phyloP scores from a whole-genome alignment of 2,888 invertebrate genomes.

The Lomographa bimaculata region DNA sequence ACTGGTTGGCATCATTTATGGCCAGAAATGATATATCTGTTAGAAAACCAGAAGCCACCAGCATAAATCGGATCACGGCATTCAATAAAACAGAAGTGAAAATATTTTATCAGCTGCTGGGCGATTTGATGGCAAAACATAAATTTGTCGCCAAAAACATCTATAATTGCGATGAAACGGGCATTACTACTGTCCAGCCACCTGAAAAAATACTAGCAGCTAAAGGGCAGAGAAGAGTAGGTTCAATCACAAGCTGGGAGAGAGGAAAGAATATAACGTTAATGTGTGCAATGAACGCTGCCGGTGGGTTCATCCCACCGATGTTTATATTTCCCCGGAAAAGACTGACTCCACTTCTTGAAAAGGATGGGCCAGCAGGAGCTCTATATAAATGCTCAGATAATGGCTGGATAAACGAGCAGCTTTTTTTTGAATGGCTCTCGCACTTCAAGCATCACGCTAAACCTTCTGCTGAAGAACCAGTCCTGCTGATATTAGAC shows the following conservation, averaged over 20 bases:
- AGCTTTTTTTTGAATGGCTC: slow-evolving; percentile 38
- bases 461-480: slow-evolving; percentile 46
- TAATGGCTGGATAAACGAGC: slow-evolving; percentile 41
- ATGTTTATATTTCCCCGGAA: slow-evolving; percentile 69
- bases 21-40: slow-evolving; percentile 11
- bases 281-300: slow-evolving; percentile 58
- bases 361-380: slow-evolving; percentile 56
- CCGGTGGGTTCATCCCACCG: slow-evolving; percentile 58
- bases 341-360: slow-evolving; percentile 51
- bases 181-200: slow-evolving; percentile 53
- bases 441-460: slow-evolving; percentile 34
- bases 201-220: slow-evolving; percentile 47
- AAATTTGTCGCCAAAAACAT: slow-evolving; percentile 25
- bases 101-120: slow-evolving; percentile 5
- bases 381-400: slow-evolving; percentile 45
- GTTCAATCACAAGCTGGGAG: slow-evolving; percentile 57
- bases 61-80: neutral
- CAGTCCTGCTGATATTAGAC: slow-evolving; percentile 42
- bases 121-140: slow-evolving; percentile 4
- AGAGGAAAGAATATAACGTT: slow-evolving; percentile 57
- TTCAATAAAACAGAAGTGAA: slow-evolving; percentile 4
- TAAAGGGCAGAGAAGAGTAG: slow-evolving; percentile 47
- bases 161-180: slow-evolving; percentile 64
- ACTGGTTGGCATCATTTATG: slow-evolving; percentile 15
- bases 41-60: slow-evolving; percentile 2